Evolutionary conservation across 1,140 invertebrate genomes (phyloP).

Genomic region (Onthophagus taurus): DNA sequence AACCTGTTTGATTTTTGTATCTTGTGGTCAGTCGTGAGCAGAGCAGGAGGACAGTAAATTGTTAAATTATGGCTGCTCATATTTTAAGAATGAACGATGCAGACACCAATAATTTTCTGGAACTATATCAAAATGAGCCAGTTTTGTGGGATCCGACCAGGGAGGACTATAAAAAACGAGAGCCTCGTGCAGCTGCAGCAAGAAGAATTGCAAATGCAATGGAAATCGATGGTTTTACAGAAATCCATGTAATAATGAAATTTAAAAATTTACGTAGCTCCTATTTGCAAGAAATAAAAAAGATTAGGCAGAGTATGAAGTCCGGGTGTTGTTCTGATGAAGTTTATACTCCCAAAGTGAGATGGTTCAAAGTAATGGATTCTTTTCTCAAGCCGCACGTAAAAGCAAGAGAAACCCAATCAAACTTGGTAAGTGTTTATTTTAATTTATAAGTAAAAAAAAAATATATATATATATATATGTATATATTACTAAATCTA

Average conservation of each 20-base stretch:
- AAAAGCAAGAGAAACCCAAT: conserved; percentile 4
- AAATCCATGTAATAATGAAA: conserved; percentile 15
- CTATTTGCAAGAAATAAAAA: conserved; percentile 23
- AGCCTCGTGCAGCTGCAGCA: conserved; percentile 15
- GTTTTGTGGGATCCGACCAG: conserved; percentile 15
- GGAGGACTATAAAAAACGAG: conserved; percentile 14
- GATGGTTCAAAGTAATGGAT: conserved; percentile 15
- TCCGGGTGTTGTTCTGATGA: conserved; percentile 21
- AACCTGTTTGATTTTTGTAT: no score
- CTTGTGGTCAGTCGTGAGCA: conserved; percentile 5
- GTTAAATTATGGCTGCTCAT: not conserved
- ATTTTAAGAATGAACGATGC: conserved; percentile 12
- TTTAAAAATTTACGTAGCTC: conserved; percentile 19
- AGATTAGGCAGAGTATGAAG: conserved; percentile 23
- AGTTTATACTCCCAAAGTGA: conserved; percentile 24
- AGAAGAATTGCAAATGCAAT: conserved; percentile 14
- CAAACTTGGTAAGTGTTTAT: conserved; percentile 18
- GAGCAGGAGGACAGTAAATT: not conserved
- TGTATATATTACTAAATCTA: no score
- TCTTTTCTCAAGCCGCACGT: conserved; percentile 13
- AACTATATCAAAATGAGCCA: conserved; percentile 16
- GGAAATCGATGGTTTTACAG: conserved; percentile 13
- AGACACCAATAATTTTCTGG: conserved; percentile 11
- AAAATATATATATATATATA: no score
- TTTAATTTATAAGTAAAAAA: no score